Evolutionary conservation across 2,888 invertebrate species (phyloP).

Genomic region (Andrena bicolor): DNA sequence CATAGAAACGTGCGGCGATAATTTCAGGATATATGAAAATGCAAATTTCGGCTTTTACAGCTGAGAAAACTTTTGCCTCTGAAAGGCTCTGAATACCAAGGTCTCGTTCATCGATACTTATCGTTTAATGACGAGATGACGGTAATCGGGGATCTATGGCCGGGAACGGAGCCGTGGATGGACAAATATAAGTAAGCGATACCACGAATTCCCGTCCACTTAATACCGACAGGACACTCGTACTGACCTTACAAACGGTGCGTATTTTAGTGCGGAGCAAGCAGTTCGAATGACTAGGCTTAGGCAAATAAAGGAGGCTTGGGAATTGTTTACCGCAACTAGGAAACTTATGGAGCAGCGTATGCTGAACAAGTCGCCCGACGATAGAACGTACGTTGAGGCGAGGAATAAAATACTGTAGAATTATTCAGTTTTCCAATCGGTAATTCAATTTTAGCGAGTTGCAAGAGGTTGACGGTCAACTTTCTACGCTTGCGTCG

Average conservation of each 20-base stretch:
- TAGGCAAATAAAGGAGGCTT: conserved; percentile 77
- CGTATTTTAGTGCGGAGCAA: conserved; percentile 77
- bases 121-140: conserved; percentile 88
- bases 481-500: conserved; percentile 63
- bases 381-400: conserved; percentile 54
- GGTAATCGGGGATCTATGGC: conserved; percentile 86
- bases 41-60: conserved; percentile 65
- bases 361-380: conserved; percentile 67
- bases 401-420: background rate
- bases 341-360: conserved; percentile 69
- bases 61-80: conserved; percentile 79
- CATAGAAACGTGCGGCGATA: background rate
- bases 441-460: conserved; percentile 59
- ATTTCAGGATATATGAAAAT: background rate
- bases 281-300: conserved; percentile 76
- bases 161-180: conserved; percentile 86
- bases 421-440: background rate
- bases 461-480: conserved; percentile 70
- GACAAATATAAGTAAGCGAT: conserved; percentile 84
- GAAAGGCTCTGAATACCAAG: conserved; percentile 82
- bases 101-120: conserved; percentile 86
- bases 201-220: background rate
- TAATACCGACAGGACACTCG: background rate
- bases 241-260: conserved; percentile 29
- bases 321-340: conserved; percentile 75